These are phyloP conservation scores for Lomographa bimaculata DNA, from an alignment of 2,888 invertebrate genomes.

Conservation along the genomic window DNA sequence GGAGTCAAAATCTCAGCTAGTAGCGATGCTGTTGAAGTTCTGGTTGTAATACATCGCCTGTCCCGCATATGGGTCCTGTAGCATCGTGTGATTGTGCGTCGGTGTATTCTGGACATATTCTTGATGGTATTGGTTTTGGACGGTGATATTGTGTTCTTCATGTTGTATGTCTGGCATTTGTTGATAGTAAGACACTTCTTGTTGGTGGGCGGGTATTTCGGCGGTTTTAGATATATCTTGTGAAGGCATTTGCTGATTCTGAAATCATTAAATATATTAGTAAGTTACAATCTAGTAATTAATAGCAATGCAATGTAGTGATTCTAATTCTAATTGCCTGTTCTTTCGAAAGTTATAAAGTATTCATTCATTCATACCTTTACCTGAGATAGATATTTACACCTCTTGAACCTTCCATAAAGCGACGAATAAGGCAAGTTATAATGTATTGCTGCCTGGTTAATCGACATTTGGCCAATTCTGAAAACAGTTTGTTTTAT, in stretches of 20 bases:
- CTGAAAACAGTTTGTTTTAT: slow-evolving; percentile 62
- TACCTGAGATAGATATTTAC: slow-evolving; percentile 89
- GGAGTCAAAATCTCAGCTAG: slow-evolving; percentile 55
- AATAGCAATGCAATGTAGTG: not conserved
- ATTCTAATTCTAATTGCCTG: no score
- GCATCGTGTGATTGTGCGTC: slow-evolving; percentile 37
- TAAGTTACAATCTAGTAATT: no score
- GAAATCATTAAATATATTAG: not conserved
- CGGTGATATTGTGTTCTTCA: slow-evolving; percentile 10
- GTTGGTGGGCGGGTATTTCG: slow-evolving; percentile 39
- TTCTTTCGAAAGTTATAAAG: no score
- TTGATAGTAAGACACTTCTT: slow-evolving; percentile 55
- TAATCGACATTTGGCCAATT: slow-evolving; percentile 96
- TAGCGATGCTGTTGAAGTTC: slow-evolving; percentile 50
- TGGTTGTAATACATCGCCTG: slow-evolving; percentile 54
- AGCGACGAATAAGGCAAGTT: slow-evolving; percentile 95
- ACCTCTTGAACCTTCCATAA: slow-evolving; percentile 94
- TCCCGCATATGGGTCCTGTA: slow-evolving; percentile 28
- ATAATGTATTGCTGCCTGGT: slow-evolving; percentile 96
- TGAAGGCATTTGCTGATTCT: slow-evolving; percentile 37
- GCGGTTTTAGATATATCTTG: slow-evolving; percentile 39
- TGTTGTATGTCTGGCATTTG: slow-evolving; percentile 33
- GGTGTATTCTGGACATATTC: slow-evolving; percentile 23
- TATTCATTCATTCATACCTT: not conserved
- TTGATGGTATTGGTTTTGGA: slow-evolving; percentile 13